Evolutionary conservation across 2,888 invertebrate genomes (phyloP), one percentile per base, ranked within the genome.

Genomic region (Amphipyra tragopoginis): DNA sequence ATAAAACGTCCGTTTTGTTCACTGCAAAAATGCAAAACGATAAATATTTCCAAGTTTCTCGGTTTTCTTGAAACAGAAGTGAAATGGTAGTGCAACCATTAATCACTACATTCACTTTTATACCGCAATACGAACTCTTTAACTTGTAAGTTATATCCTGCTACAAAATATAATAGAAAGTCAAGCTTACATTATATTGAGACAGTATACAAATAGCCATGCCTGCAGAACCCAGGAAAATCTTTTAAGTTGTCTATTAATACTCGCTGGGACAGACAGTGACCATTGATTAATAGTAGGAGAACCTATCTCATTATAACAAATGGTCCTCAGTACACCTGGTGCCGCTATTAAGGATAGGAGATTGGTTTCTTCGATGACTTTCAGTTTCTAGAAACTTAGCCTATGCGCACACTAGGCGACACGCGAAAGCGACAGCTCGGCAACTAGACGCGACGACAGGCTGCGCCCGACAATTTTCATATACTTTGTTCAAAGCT

Each of bases 201-300:
- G 53, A 58, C 61, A 44, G 10, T 14, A 42, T 54, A 73, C 56
- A 61, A 61, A 73, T 73, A 6, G 39, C 21, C 6, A 6, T 44
- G 39, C 26, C 14, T 29, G n/a, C 29, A 33, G 14, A 15, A 45
- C 34, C 39, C 47, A 29, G 47, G 66, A 56, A 72, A 59, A 57
- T 58, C 44, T 55, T 75, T 33, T 62, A 62, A 72, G 33, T 38
- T 55, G 36, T 11, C 56, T 15, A 67, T 70, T 72, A 75, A 71
- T 45, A 38, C 43, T 55, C 33, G 38, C 40, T 54, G 34, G 42
- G 52, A 49, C 58, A 15, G 50, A 48, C 40, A 57, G 21, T 67
- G 61, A 51, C 64, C 75, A 64, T 39, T 45, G 65, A 72, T 65
- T 71, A 71, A 71, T 75, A 39, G 49, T 50, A 21, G 44, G 10